Percentiles rank a stretch among this genome's conserved stretches.
Conservation (phyloP, 2,113 vertebrate species). For the Motacilla tschutschensis region DNA sequence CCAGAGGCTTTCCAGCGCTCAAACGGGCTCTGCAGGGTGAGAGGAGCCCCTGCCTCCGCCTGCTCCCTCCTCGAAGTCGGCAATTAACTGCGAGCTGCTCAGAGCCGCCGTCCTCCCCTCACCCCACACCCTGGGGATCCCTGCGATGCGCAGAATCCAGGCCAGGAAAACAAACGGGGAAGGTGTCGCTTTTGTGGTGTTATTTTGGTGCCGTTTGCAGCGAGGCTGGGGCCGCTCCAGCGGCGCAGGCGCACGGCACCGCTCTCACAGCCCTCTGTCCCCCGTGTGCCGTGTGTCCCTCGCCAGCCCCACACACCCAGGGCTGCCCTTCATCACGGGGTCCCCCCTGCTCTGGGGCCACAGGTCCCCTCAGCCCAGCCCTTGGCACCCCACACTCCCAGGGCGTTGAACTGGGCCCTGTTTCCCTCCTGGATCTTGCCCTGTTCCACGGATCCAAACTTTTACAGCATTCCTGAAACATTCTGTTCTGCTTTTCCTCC, state of each 20-base stretch:
- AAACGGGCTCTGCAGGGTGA: not conserved
- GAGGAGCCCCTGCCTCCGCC: not conserved
- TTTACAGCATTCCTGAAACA: constrained; percentile 9
- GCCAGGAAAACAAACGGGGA: constrained; percentile 1
- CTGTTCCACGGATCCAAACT: not conserved
- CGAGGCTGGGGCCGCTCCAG: fast-evolving
- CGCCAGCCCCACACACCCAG: not conserved
- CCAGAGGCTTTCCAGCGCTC: not conserved
- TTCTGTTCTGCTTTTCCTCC: constrained; percentile 10
- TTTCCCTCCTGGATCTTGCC: not conserved
- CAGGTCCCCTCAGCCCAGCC: not conserved
- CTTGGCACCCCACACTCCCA: not conserved
- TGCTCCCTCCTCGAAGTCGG: not conserved
- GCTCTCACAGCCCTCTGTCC: not conserved
- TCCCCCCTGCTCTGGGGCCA: not conserved
- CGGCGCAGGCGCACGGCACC: not conserved
- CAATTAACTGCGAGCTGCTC: not conserved
- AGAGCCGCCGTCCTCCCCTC: not conserved
- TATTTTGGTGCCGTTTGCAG: not conserved
- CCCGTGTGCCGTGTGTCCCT: too few relatives aligned
- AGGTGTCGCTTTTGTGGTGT: not conserved
- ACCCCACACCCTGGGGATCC: not conserved
- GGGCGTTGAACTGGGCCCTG: not conserved
- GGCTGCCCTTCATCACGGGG: fast-evolving
- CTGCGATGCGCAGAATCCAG: not conserved